These are phyloP conservation scores for Drosophila eugracilis DNA, from an alignment of 1,140 invertebrate species.

Conservation along the genomic window DNA sequence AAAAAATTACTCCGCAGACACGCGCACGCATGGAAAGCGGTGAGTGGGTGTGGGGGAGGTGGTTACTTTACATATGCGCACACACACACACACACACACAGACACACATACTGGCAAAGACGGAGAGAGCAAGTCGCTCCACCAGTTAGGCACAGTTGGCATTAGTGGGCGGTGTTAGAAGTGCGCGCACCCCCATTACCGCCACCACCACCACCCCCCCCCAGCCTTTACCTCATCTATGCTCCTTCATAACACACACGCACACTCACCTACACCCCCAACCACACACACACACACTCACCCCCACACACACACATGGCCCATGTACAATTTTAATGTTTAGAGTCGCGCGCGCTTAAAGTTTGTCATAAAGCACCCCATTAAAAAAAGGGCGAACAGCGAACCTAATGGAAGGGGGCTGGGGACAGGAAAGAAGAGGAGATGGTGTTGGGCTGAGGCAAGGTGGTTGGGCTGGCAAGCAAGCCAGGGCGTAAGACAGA, in stretches of 20 bases:
- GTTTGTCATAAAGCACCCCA: constrained; percentile 84
- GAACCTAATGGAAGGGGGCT: constrained; percentile 22
- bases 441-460: too few species aligned
- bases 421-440: background rate
- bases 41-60: background rate
- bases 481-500: constrained; percentile 16
- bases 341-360: constrained; percentile 71
- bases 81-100: constrained; percentile 31
- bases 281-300: constrained; percentile 4
- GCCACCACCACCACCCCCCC: background rate
- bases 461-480: background rate
- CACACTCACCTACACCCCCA: constrained; percentile 22
- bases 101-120: constrained; percentile 19
- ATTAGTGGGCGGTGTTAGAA: constrained; percentile 85
- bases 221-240: constrained; percentile 7
- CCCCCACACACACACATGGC: constrained; percentile 20
- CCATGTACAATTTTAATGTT: constrained; percentile 75
- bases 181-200: constrained; percentile 43
- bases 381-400: constrained; percentile 68
- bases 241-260: constrained; percentile 4
- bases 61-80: constrained; percentile 52
- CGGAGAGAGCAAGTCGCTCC: constrained; percentile 23
- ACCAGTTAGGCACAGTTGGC: constrained; percentile 61
- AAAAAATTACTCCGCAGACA: constrained; percentile 84
- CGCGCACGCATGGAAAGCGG: constrained; percentile 54